Conservation (phyloP, 2,888 invertebrate species). For the Diploptera punctata region DNA sequence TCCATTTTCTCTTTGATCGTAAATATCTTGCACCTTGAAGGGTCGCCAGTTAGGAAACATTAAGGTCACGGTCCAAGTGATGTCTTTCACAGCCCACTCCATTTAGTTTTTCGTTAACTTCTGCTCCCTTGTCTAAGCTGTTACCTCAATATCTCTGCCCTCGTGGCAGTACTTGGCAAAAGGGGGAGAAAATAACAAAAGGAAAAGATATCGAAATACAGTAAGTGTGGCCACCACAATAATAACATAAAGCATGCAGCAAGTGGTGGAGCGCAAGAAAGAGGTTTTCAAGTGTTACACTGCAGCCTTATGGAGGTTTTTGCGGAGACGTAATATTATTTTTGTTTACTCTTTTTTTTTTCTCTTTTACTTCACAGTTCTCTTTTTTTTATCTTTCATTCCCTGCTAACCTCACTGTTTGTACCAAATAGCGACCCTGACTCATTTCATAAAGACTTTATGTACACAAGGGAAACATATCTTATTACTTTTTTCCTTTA, state of each 20-base stretch:
- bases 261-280: constrained; percentile 1
- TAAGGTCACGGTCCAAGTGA: not conserved
- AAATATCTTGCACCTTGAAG: not conserved
- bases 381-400: not conserved
- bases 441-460: constrained; percentile 19
- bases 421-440: constrained; percentile 5
- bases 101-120: not conserved
- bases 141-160: constrained; percentile 2
- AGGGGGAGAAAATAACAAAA: not conserved
- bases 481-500: too few species aligned
- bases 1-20: not conserved
- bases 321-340: constrained; percentile 33
- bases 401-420: constrained; percentile 7
- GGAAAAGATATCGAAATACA: constrained; percentile 8
- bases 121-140: constrained; percentile 2
- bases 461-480: too few species aligned
- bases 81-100: not conserved
- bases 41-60: not conserved
- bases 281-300: constrained; percentile 9
- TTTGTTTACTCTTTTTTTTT: constrained; percentile 17
- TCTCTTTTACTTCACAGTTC: not conserved
- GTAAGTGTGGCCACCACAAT: not conserved
- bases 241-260: constrained; percentile 14
- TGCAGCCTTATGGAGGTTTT: constrained; percentile 18
- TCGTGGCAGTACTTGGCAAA: not conserved